Base-by-base conservation (phyloP, 2,797 vertebrate species). In the Artibeus jamaicensis region DNA sequence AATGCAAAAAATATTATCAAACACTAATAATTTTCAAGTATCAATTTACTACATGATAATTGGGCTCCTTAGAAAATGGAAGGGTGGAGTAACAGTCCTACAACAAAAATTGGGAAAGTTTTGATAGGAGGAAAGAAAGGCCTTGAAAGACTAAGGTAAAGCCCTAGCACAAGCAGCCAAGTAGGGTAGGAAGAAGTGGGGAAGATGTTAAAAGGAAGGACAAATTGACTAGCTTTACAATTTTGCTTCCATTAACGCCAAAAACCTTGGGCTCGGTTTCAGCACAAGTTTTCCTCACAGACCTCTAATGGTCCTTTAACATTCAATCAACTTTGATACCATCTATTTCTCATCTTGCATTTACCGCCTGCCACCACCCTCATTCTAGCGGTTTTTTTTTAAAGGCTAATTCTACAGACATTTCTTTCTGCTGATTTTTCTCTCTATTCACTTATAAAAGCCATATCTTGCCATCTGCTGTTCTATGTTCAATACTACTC, bases 1-100 rank as follows among this genome's bases (percentile, higher is more conserved):
- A 78, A 96, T n/a, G 71, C 42, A 48, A 85, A 91, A 90, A 78
- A 68, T 39, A 86, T 42, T 48, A 57, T 42, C 82, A 86, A 81
- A 87, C 37, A 74, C 37, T 71, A 46, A 22, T 81, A 86, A 74
- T 84, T 88, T 84, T 39, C 14, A 74, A 76, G 74, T 65, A 37
- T 88, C 14, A 67, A 9, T 87, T 89, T 50, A 89, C 70, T 59
- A 82, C 10, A 16, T 19, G 42, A 44, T 65, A 81, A 92, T 5
- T 57, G 48, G 65, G 24, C 8, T 19, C 44, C 50, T 86, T 59
- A n/a, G 83, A 44, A 77, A 85, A 77, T 65, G 57, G 22, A 68
- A 94, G 44, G 12, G 29, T 91, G 14, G 12, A 39, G 18, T 59
- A 65, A 48, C 7, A 14, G 48, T 44, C 26, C 18, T 42, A 74